Evolutionary conservation across 2,113 vertebrate species (phyloP).

Genomic region (Leucopsar rothschildi): DNA sequence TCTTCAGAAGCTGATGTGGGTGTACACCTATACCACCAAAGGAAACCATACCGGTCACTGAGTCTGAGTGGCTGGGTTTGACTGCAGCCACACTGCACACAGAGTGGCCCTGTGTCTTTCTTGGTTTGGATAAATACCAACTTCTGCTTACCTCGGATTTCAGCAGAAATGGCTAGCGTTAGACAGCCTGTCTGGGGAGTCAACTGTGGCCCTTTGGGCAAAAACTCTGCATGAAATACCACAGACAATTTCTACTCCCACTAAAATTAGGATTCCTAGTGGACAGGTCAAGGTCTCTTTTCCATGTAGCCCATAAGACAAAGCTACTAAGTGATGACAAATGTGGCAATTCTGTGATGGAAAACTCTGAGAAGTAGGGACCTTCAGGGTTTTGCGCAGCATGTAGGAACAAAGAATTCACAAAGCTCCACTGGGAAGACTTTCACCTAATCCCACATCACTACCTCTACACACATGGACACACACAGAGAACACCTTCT

Average conservation of each 20-base stretch:
- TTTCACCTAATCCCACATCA: background rate
- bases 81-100: background rate
- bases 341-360: background rate
- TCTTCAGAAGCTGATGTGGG: background rate
- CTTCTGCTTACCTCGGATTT: background rate
- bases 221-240: background rate
- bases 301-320: background rate
- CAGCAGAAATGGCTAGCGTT: background rate
- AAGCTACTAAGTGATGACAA: background rate
- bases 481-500: background rate
- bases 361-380: background rate
- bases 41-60: background rate
- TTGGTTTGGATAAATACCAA: background rate
- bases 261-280: background rate
- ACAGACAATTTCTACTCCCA: background rate
- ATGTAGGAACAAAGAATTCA: background rate
- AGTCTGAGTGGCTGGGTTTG: background rate
- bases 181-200: background rate
- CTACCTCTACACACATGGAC: background rate
- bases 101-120: background rate
- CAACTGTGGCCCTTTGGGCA: background rate
- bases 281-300: background rate
- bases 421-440: background rate
- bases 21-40: background rate
- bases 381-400: background rate